Evolutionary conservation across 2,113 vertebrate genomes (phyloP).

Genomic region (Limnothrissa miodon): DNA sequence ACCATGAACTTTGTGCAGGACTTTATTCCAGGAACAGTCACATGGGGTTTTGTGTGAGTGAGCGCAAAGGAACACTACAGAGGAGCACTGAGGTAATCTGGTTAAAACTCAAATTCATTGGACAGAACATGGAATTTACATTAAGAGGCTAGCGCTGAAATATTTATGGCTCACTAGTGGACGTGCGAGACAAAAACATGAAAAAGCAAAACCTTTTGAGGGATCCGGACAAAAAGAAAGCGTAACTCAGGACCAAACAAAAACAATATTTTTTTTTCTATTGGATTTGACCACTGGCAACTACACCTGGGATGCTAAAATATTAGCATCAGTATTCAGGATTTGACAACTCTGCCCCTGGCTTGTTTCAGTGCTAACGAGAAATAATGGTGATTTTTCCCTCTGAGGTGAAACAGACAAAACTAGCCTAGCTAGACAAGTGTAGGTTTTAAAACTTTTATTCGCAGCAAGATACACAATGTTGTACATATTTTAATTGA

Average conservation of each 20-base stretch:
- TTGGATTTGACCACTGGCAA: neutral
- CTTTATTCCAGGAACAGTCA: neutral
- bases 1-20: too few relatives aligned
- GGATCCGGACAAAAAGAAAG: neutral
- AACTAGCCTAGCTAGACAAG: neutral
- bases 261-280: neutral
- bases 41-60: neutral
- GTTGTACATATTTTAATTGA: neutral
- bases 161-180: neutral
- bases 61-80: neutral
- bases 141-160: neutral
- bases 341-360: neutral
- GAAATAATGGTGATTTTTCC: neutral
- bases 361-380: neutral
- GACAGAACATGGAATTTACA: constrained; percentile 7
- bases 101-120: neutral
- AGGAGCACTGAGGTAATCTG: neutral
- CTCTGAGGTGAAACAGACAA: neutral
- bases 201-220: neutral
- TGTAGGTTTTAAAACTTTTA: neutral
- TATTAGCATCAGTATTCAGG: neutral
- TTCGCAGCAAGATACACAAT: neutral
- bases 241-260: neutral
- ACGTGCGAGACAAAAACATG: neutral
- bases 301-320: neutral